phyloP scores from a whole-genome alignment of 1,140 invertebrate species.

The Heliconius melpomene region DNA sequence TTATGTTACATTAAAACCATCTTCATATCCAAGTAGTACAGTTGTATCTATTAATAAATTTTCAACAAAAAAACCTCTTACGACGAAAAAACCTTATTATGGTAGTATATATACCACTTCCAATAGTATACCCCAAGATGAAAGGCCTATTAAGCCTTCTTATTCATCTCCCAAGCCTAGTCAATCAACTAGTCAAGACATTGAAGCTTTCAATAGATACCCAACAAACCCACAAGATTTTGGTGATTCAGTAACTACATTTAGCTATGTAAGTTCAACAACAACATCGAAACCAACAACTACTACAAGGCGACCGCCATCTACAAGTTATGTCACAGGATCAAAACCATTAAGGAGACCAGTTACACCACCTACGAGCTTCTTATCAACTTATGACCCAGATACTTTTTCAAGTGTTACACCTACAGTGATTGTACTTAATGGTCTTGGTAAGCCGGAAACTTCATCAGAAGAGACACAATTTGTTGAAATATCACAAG shows the following conservation, averaged over 20 bases:
- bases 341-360: constrained; percentile 77
- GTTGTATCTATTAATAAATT: constrained; percentile 31
- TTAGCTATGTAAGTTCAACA: constrained; percentile 72
- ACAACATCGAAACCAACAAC: constrained; percentile 60
- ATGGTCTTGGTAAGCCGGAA: constrained; percentile 69
- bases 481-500: constrained; percentile 76
- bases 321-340: constrained; percentile 83
- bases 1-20: constrained; percentile 71
- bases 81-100: constrained; percentile 50
- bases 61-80: constrained; percentile 40
- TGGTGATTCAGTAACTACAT: constrained; percentile 68
- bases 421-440: constrained; percentile 88
- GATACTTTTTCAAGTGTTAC: constrained; percentile 82
- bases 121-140: constrained; percentile 59
- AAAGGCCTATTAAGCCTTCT: constrained; percentile 52
- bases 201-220: constrained; percentile 72
- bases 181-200: constrained; percentile 70
- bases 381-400: constrained; percentile 57
- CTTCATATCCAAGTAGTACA: constrained; percentile 47
- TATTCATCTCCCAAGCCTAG: constrained; percentile 63
- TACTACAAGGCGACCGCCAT: constrained; percentile 72
- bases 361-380: constrained; percentile 51
- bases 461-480: constrained; percentile 68
- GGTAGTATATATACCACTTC: constrained; percentile 55
- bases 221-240: constrained; percentile 70